Base-by-base conservation (phyloP, 2,888 invertebrate genomes). In the Ashinkailepas kermadecensis region DNA sequence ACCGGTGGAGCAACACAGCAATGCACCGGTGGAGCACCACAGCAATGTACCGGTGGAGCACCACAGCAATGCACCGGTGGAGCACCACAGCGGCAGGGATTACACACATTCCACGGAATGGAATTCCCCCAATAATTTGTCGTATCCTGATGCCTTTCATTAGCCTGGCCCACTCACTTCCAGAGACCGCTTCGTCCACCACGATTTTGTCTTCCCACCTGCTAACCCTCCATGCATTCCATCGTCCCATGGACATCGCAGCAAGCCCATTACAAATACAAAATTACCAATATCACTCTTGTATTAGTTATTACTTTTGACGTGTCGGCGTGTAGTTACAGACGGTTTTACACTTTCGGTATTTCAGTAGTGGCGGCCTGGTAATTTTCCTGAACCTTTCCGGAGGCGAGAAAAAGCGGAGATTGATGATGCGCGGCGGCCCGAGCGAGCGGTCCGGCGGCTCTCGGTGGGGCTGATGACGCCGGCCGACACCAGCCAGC, bases 251-350 rank as follows among this genome's bases (percentile, higher is more conserved):
- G 21, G 54, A 15, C 74, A 21, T 23, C 74, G 23, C 79, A 10
- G 79, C 65, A 67, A 23, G 15, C 58, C 79, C 58, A 79, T 79
- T 79, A 79, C 79, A 79, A 79, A 79, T 79, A 79, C 79, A 57
- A 79, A 79, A 79, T 79, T 79, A 59, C 79, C 79, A 79, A 79
- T 79, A 79, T 79, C 79, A 59, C 79, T 79, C 79, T 79, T 79
- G 58, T 79, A 79, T 79, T 79, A 79, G 79, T 59, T 79, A 59
- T 59, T 58, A 57, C 79, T 23, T 57, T 25, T 79, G 79, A 79
- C 79, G 59, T 58, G 79, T 23, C 79, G 79, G 79, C 79, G 58
- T 57, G 79, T 57, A 79, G 79, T 58, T 58, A 79, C 79, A 79
- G 58, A 79, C 79, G 58, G 58, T 58, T 79, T 79, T 79, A 79